These are phyloP conservation scores for Atta colombica DNA, from an alignment of 1,140 invertebrate species.

Conservation along the genomic window DNA sequence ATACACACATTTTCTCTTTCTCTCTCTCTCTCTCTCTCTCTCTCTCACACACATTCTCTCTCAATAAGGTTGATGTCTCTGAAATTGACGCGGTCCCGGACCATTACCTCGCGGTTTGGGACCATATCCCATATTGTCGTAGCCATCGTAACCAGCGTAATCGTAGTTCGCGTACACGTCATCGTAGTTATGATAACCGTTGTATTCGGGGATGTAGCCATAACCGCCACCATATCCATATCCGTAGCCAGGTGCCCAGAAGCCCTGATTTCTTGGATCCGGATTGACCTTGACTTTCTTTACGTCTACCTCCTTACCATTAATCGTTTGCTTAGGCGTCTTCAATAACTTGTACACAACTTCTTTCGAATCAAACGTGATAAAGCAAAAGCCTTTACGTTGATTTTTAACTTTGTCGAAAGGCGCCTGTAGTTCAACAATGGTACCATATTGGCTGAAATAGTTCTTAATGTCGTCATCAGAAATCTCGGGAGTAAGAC, in stretches of 20 bases:
- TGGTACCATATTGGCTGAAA: constrained; percentile 89
- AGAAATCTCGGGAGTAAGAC: constrained; percentile 89
- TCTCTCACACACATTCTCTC: constrained; percentile 38
- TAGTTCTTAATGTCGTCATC: constrained; percentile 89
- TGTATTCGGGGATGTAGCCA: constrained; percentile 85
- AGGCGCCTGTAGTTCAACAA: constrained; percentile 90
- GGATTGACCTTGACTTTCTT: constrained; percentile 87
- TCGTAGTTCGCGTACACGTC: constrained; percentile 84
- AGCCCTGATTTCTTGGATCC: constrained; percentile 84
- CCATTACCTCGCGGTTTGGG: constrained; percentile 84
- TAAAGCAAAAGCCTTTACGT: constrained; percentile 90
- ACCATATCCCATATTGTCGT: constrained; percentile 84
- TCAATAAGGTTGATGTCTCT: constrained; percentile 87
- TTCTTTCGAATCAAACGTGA: constrained; percentile 89
- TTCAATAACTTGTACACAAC: constrained; percentile 89
- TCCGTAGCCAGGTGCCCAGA: constrained; percentile 85
- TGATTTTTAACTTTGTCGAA: constrained; percentile 91
- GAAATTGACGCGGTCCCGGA: constrained; percentile 85
- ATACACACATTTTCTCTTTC: neutral
- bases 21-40: constrained; percentile 56
- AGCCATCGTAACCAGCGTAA: constrained; percentile 83
- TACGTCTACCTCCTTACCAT: constrained; percentile 89
- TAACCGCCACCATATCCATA: constrained; percentile 86
- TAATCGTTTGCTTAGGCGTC: constrained; percentile 89
- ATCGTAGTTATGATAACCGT: constrained; percentile 85